A percentile compares a stretch with the other conserved stretches of the same genome.
Conservation (phyloP, 1,140 invertebrate genomes). For the Anoplolepis gracilipes region DNA sequence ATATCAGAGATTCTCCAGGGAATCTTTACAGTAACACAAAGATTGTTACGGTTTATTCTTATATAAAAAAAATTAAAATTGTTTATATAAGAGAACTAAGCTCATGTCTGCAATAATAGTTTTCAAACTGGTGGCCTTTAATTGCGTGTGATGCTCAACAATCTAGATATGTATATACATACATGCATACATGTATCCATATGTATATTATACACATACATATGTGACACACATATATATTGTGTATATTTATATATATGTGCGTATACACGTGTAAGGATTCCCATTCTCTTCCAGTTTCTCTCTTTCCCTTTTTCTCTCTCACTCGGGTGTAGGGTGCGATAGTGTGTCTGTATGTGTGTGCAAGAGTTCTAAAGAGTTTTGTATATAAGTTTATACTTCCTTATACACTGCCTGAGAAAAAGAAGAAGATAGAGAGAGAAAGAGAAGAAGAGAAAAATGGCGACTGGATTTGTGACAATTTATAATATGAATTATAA, state of each 20-base stretch:
- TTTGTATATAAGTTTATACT: slow-evolving; percentile 71
- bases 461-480: no score
- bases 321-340: background rate
- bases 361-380: slow-evolving; percentile 50
- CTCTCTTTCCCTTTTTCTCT: slow-evolving; percentile 38
- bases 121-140: slow-evolving; percentile 54
- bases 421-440: slow-evolving; percentile 45
- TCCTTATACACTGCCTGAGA: slow-evolving; percentile 48
- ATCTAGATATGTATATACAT: background rate
- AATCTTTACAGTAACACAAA: slow-evolving; percentile 17
- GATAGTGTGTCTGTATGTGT: slow-evolving; percentile 46
- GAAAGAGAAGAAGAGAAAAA: background rate
- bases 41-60: no score
- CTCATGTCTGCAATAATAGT: slow-evolving; percentile 38
- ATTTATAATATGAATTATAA: no score
- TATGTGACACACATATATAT: slow-evolving; percentile 22
- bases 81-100: slow-evolving; percentile 40
- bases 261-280: slow-evolving; percentile 20
- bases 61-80: no score
- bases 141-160: slow-evolving; percentile 65
- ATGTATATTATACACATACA: no score
- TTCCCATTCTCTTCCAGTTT: slow-evolving; percentile 33
- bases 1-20: slow-evolving; percentile 46
- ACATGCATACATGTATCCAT: no score
- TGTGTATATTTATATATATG: slow-evolving; percentile 4